Conservation (phyloP, 2,113 vertebrate genomes). For the Corythoichthys intestinalis region DNA sequence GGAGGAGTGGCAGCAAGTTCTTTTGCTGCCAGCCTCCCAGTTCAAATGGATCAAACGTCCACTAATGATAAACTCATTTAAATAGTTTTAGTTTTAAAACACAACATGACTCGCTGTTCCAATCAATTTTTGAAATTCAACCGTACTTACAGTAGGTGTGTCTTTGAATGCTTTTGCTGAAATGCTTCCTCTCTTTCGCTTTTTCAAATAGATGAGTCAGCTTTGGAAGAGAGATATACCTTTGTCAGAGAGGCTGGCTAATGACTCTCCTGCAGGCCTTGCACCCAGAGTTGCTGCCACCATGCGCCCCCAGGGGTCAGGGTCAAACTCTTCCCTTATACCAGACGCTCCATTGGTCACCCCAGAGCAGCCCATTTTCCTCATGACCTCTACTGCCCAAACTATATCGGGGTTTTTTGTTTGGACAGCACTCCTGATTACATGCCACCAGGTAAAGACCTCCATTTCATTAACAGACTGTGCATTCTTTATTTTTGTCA, state of each 20-base stretch:
- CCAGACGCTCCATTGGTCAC: constrained; percentile 77
- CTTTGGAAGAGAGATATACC: constrained; percentile 60
- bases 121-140: no score
- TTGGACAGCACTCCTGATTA: constrained; percentile 93
- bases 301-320: constrained; percentile 55
- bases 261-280: constrained; percentile 54
- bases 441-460: constrained; percentile 87
- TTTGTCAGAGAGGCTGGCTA: constrained; percentile 51
- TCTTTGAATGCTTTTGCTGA: not conserved
- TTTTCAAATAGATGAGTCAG: constrained; percentile 58
- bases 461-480: not conserved
- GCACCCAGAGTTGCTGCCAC: constrained; percentile 50
- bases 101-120: no score
- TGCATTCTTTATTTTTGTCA: constrained; percentile 1
- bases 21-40: no score
- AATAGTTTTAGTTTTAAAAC: no score
- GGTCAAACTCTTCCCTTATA: constrained; percentile 75
- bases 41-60: no score
- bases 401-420: constrained; percentile 93
- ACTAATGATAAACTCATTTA: no score
- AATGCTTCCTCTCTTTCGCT: not conserved
- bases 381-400: constrained; percentile 91
- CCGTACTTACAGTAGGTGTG: not conserved
- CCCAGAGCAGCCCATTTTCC: constrained; percentile 84
- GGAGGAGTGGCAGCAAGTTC: no score